Evolutionary conservation across 2,113 vertebrate species (phyloP).

Genomic region (Pangasianodon gigas): DNA sequence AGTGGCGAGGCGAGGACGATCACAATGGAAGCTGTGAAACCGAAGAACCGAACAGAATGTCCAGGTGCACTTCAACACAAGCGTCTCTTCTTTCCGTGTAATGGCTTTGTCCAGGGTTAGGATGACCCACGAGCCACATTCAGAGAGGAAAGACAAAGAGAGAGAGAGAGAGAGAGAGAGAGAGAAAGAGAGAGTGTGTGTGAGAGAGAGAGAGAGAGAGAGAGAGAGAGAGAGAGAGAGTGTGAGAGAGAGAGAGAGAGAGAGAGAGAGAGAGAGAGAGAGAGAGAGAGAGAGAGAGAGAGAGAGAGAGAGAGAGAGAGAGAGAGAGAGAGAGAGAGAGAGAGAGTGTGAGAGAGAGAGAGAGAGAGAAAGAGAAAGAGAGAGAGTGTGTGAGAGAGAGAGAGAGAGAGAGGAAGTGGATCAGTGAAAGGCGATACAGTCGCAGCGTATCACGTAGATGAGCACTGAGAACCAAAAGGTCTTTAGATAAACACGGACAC

Average conservation of each 20-base stretch:
- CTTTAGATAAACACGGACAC: conserved; percentile 42
- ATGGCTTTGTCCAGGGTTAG: not conserved
- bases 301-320: conserved; percentile 14
- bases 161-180: conserved; percentile 10
- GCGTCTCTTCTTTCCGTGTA: not conserved
- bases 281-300: conserved; percentile 15
- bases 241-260: not conserved
- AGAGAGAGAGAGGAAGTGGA: not conserved
- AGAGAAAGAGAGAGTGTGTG: not conserved
- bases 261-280: not conserved
- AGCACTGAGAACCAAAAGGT: conserved; percentile 44
- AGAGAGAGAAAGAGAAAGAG: not conserved
- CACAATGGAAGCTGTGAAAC: not conserved
- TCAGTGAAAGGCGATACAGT: conserved; percentile 33
- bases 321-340: not conserved
- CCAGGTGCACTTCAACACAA: conserved; percentile 3
- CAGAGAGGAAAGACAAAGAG: not conserved
- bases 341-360: not conserved
- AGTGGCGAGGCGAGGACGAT: not conserved
- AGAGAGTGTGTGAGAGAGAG: conserved; percentile 12
- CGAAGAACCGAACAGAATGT: not conserved
- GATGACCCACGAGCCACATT: not conserved
- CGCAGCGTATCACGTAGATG: conserved; percentile 7
- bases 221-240: not conserved
- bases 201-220: not conserved